Evolutionary conservation across 2,888 invertebrate species (phyloP).

Genomic region (Nasonovia ribisnigri): DNA sequence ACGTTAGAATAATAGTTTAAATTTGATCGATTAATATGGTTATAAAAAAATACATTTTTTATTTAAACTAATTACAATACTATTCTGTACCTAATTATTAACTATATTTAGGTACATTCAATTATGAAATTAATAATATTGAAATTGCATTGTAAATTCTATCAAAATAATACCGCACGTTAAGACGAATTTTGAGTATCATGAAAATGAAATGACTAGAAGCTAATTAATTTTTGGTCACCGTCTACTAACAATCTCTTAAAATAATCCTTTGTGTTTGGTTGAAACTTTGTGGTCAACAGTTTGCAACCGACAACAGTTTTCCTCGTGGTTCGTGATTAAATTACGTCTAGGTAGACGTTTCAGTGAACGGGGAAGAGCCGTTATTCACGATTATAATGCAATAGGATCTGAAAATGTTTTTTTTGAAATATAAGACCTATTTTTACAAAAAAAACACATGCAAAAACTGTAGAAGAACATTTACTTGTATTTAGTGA

Average conservation of each 20-base stretch:
- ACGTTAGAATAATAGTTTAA: too few relatives aligned
- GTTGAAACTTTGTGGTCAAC: conserved; percentile 15
- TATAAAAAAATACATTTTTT: background rate
- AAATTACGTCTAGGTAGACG: background rate
- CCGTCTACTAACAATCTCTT: background rate
- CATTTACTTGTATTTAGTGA: background rate
- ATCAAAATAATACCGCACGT: background rate
- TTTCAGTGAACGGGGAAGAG: background rate
- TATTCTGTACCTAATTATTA: background rate
- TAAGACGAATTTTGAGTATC: background rate
- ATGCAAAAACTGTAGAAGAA: background rate
- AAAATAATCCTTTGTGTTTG: conserved; percentile 15
- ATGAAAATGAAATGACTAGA: background rate
- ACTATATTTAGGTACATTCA: background rate
- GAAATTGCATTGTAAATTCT: background rate
- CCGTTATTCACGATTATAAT: background rate
- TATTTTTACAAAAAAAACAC: background rate
- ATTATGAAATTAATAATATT: background rate
- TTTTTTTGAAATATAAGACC: background rate
- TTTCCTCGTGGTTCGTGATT: background rate
- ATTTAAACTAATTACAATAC: background rate
- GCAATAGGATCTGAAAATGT: background rate
- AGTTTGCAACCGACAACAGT: background rate
- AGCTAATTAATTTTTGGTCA: background rate
- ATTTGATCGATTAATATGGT: too few relatives aligned